These are phyloP conservation scores for Urocolius indicus DNA, from an alignment of 2,113 vertebrate genomes.

Conservation along the genomic window DNA sequence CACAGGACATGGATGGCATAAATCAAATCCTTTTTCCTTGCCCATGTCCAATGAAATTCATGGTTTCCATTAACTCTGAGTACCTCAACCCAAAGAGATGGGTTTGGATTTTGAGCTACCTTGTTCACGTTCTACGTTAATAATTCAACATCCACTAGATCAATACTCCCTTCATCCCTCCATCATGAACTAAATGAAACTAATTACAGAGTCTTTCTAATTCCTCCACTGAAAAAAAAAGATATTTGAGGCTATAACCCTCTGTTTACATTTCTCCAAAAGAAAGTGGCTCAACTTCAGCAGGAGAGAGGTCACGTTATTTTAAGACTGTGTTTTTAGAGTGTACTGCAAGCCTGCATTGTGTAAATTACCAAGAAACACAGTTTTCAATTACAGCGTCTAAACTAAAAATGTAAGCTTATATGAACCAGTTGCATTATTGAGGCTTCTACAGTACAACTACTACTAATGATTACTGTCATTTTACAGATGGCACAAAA, in stretches of 20 bases:
- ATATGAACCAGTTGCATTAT: neutral
- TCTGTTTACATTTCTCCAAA: neutral
- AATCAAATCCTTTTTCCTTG: neutral
- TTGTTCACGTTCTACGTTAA: neutral
- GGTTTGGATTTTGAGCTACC: neutral
- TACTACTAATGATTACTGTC: neutral
- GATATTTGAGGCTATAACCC: neutral
- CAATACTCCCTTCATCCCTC: neutral
- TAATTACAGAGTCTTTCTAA: neutral
- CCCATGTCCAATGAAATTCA: neutral
- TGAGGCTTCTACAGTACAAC: neutral
- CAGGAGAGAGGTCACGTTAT: neutral
- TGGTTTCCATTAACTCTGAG: neutral
- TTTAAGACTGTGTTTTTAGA: neutral
- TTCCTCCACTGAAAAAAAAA: neutral
- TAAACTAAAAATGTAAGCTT: neutral
- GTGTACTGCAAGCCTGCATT: neutral
- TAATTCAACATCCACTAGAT: neutral
- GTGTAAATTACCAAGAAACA: neutral
- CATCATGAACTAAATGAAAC: neutral
- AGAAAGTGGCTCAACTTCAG: neutral
- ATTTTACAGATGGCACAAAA: neutral
- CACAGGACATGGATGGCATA: fast-evolving
- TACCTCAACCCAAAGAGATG: neutral
- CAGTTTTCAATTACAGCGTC: neutral